phyloP scores from a whole-genome alignment of 1,140 invertebrate genomes.

The Drosophila truncata region DNA sequence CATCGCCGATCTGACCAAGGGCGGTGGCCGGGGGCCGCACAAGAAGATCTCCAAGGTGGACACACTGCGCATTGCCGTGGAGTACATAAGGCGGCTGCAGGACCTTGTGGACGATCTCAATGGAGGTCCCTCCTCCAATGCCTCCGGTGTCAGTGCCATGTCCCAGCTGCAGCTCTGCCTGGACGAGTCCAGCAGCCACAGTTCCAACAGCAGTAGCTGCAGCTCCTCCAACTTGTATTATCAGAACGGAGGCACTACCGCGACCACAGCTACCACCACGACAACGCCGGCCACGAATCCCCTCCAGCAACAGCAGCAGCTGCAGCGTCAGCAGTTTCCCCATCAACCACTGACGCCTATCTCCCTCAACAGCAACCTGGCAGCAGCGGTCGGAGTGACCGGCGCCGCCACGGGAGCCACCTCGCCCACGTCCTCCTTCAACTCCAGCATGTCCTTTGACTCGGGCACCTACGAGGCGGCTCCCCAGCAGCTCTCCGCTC shows the following conservation, averaged over 20 bases:
- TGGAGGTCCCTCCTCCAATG: slow-evolving; percentile 26
- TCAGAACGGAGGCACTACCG: slow-evolving; percentile 5
- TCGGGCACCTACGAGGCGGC: slow-evolving; percentile 84
- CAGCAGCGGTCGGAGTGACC: background rate
- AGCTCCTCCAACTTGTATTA: slow-evolving; percentile 49
- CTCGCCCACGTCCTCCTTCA: slow-evolving; percentile 93
- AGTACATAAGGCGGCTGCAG: slow-evolving; percentile 97
- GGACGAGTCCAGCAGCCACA: slow-evolving; percentile 87
- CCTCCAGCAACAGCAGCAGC: slow-evolving; percentile 77
- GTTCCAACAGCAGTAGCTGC: slow-evolving; percentile 67
- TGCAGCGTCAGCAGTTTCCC: slow-evolving; percentile 70
- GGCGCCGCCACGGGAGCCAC: slow-evolving; percentile 40
- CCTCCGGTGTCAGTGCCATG: slow-evolving; percentile 1
- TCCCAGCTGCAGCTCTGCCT: slow-evolving; percentile 63
- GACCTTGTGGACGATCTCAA: slow-evolving; percentile 90
- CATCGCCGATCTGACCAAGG: slow-evolving; percentile 89
- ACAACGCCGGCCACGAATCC: slow-evolving; percentile 86
- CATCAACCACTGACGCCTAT: slow-evolving; percentile 67
- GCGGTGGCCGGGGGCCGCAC: slow-evolving; percentile 88
- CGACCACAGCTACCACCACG: slow-evolving; percentile 80
- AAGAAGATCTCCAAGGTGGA: slow-evolving; percentile 98
- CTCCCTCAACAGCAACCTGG: slow-evolving; percentile 59
- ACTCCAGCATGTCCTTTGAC: slow-evolving; percentile 90
- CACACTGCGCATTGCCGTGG: slow-evolving; percentile 96
- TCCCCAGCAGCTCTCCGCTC: slow-evolving; percentile 66